Evolutionary conservation across 2,797 vertebrate species (phyloP), one percentile per base, ranked within the genome.

Genomic region (Lepus townsendii): DNA sequence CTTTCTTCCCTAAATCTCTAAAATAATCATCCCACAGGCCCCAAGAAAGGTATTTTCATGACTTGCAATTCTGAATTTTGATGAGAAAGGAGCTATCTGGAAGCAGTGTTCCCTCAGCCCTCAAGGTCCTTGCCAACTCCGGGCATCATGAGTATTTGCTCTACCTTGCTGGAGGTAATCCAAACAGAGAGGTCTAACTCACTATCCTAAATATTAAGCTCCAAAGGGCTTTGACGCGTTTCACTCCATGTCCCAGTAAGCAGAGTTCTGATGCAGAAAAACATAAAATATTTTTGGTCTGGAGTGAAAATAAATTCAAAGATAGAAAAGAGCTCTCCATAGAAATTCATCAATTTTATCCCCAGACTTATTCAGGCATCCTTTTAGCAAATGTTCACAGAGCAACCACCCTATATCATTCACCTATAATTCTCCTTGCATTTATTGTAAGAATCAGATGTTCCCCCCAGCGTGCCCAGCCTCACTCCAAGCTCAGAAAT

Each of bases 241-340:
- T 91, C 14, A 42, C 24, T 75, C 22, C 5, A 2, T 82, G 11
- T 71, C 52, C 35, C 17, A 65, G 17, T 47, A 79, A 93, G 1
- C 38, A 54, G 50, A 0, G 0, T 69, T 54, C n/a, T 78, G n/a
- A 75, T 52, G 38, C 4, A 87, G 10, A 76, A 83, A 95, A 94
- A 65, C 14, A 38, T 35, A 82, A 93, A 78, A 32, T 24, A n/a
- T 14, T 50, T 85, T 92, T 90, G 27, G 9, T 77, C 85, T 78
- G 9, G 2, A 52, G 10, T 35, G 0, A 83, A 82, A 79, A 42
- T 66, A 63, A 92, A 96, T 20, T 54, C 19, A 50, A 79, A 77
- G 32, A 22, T 42, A 38, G 16, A 22, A 63, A 92, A 78, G 9
- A 69, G 7, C 30, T 76, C 57, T 57, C 57, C 3, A 3, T 35